Percentiles rank a stretch among this genome's conserved stretches.
These are phyloP conservation scores for Burhinus bistriatus DNA, from an alignment of 2,113 vertebrate species.

Conservation along the genomic window DNA sequence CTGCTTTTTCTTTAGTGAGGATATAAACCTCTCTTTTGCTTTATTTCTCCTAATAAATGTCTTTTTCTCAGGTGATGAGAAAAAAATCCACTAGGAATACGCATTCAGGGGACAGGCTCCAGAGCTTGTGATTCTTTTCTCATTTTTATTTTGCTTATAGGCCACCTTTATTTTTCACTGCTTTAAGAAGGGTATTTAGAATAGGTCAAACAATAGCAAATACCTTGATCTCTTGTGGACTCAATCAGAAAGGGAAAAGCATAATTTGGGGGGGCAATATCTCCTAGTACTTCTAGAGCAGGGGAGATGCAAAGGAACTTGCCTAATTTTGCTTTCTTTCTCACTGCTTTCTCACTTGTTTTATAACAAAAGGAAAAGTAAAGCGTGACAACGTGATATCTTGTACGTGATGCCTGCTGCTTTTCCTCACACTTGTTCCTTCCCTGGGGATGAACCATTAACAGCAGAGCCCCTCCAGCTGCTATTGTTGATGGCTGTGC, in stretches of 20 bases:
- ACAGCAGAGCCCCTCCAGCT: constrained; percentile 46
- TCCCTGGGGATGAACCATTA: background rate
- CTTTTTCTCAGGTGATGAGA: background rate
- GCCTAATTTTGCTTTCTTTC: constrained; percentile 21
- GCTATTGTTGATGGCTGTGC: background rate
- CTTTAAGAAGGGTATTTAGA: constrained; percentile 15
- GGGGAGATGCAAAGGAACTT: background rate
- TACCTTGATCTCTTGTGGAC: background rate
- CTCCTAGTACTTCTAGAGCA: background rate
- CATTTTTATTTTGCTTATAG: background rate
- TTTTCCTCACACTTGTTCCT: constrained; percentile 11
- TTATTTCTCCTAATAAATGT: background rate
- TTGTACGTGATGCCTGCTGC: background rate
- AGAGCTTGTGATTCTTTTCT: background rate
- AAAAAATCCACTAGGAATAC: background rate
- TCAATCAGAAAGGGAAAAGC: background rate
- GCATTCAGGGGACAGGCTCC: background rate
- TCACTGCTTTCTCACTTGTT: background rate
- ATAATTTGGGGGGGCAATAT: background rate
- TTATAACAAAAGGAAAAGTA: constrained; percentile 31
- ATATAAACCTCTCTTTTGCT: constrained; percentile 23
- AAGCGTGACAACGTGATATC: background rate
- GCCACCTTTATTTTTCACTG: background rate
- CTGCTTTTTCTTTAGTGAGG: background rate
- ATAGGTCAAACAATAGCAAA: constrained; percentile 25